phyloP scores from a whole-genome alignment of 2,888 invertebrate species.

The Caenorhabditis japonica region DNA sequence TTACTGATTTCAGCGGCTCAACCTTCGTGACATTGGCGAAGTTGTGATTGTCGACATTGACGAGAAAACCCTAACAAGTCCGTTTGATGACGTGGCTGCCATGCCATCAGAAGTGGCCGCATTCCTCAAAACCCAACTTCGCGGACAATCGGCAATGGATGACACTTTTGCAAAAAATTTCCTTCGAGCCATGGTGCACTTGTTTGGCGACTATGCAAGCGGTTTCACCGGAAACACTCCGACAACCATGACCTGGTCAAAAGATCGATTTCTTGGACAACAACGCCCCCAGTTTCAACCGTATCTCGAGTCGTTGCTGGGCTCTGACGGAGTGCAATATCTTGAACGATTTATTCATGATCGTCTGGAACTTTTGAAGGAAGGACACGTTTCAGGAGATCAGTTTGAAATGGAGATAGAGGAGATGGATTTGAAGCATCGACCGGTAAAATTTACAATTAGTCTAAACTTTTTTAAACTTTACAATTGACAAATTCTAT shows the following conservation, averaged over 20 bases:
- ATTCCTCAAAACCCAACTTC: conserved; percentile 85
- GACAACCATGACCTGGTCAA: conserved; percentile 54
- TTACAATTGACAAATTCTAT: neutral
- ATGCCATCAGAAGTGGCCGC: conserved; percentile 85
- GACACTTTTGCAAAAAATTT: conserved; percentile 94
- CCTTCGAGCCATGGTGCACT: conserved; percentile 88
- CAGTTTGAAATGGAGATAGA: conserved; percentile 91
- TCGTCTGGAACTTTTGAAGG: conserved; percentile 90
- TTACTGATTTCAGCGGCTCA: conserved; percentile 20
- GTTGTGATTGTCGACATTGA: conserved; percentile 95
- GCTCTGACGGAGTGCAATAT: conserved; percentile 74
- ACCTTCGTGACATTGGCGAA: conserved; percentile 87
- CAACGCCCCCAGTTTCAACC: conserved; percentile 56
- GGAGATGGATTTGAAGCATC: conserved; percentile 53
- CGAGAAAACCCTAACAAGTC: conserved; percentile 87
- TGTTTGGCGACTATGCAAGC: conserved; percentile 90
- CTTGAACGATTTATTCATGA: conserved; percentile 87
- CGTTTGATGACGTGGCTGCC: conserved; percentile 90
- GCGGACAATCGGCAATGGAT: conserved; percentile 84
- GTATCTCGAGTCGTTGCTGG: conserved; percentile 61
- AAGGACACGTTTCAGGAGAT: conserved; percentile 92
- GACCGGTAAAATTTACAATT: conserved; percentile 43
- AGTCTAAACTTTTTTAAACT: neutral
- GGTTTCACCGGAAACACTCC: conserved; percentile 58
- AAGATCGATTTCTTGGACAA: conserved; percentile 59